Evolutionary conservation across 2,888 invertebrate genomes (phyloP), one percentile per base, ranked within the genome.

Genomic region (Lithosia quadra): DNA sequence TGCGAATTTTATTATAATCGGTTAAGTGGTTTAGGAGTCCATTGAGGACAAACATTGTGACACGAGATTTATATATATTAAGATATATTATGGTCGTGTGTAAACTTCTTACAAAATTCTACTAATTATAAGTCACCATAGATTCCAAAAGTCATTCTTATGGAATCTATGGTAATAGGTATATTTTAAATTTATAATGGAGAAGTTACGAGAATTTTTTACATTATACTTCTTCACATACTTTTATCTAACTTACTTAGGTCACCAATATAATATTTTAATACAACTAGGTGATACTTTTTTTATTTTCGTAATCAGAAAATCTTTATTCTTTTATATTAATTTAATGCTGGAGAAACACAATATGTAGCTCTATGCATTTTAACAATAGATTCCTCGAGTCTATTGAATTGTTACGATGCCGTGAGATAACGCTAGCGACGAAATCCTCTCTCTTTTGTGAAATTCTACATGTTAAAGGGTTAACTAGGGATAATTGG

Each of bases 371-470:
- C 73, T 69, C 74, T 72, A 73, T 74, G 74, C 80, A 84, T 86
- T 76, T 75, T 79, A 85, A 85, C 85, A 87, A 85, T 83, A 71
- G 77, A 75, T 75, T 80, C 76, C 64, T 71, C 79, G 81, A 78
- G 71, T 81, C 86, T 84, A 87, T 90, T 86, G 87, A 89, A 87
- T 86, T 81, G 81, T 84, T 80, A 76, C 80, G 89, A 89, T 90
- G 82, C 73, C 78, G 78, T 77, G 68, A 76, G 92, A 92, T 92
- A 91, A 73, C 58, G 43, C 59, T n/a, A 69, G 68, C 73, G 67
- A 86, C 75, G 77, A 75, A 87, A 86, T 84, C 90, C 91, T 84
- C 88, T 92, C 91, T 89, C 91, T 91, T 90, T 90, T 86, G 82
- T 84, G 83, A 88, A 84, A 86, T 85, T 84, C 77, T 83, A 74